Percentiles rank a stretch among this genome's conserved stretches.
These are phyloP conservation scores for Lasiurus cinereus DNA, from an alignment of 2,113 vertebrate genomes.

Conservation along the genomic window DNA sequence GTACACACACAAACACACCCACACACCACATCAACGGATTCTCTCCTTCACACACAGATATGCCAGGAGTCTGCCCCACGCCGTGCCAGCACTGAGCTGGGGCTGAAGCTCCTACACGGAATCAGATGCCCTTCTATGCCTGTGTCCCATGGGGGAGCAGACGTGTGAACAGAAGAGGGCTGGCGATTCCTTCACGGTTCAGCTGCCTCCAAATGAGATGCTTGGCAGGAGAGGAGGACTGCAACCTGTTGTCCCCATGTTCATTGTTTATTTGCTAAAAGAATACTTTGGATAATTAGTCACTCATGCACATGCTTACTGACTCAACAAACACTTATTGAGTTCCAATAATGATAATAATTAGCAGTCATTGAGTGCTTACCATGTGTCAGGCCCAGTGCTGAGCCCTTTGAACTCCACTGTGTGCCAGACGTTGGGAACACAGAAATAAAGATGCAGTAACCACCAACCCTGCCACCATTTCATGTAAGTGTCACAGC, in stretches of 20 bases:
- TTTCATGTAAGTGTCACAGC: not conserved
- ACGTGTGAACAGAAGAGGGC: not conserved
- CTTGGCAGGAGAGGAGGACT: conserved; percentile 49
- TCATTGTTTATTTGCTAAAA: conserved; percentile 64
- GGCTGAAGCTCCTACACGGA: not conserved
- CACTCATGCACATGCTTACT: conserved; percentile 65
- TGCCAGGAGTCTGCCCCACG: not conserved
- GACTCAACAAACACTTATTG: conserved; percentile 49
- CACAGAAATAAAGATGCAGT: not conserved
- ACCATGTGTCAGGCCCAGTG: conserved; percentile 30
- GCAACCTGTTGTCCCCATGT: conserved; percentile 60
- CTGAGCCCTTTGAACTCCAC: conserved; percentile 26
- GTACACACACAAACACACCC: too few relatives aligned
- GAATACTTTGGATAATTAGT: conserved; percentile 71
- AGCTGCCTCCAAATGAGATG: conserved; percentile 34
- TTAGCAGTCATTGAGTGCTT: conserved; percentile 12
- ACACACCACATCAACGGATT: not conserved
- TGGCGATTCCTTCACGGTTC: conserved; percentile 31
- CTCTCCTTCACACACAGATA: not conserved
- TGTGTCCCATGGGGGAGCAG: not conserved
- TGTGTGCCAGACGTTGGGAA: not conserved
- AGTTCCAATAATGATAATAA: conserved; percentile 62
- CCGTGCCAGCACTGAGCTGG: rapidly evolving
- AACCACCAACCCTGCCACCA: not conserved
- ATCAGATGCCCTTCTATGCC: not conserved